Evolutionary conservation across 2,888 invertebrate species (phyloP).

Genomic region (Helobdella robusta): DNA sequence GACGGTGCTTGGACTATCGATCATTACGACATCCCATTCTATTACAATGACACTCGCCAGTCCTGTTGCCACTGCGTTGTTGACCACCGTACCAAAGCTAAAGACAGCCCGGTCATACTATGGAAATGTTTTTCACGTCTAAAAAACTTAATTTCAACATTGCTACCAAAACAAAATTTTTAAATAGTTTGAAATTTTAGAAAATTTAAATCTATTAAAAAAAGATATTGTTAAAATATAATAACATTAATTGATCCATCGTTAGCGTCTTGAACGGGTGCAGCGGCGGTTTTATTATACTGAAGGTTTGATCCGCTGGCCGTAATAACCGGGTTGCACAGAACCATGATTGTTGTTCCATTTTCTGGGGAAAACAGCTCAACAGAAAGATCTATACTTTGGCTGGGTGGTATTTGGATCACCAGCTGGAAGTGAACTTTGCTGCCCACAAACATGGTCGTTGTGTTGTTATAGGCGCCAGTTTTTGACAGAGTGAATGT

Average conservation of each 20-base stretch:
- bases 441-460: slow-evolving; percentile 38
- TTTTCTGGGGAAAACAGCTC: slow-evolving; percentile 48
- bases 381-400: slow-evolving; percentile 40
- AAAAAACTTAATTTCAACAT: not conserved
- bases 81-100: slow-evolving; percentile 40
- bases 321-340: slow-evolving; percentile 41
- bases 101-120: slow-evolving; percentile 44
- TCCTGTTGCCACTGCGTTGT: slow-evolving; percentile 26
- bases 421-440: slow-evolving; percentile 38
- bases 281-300: slow-evolving; percentile 21
- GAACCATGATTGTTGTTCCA: slow-evolving; percentile 43
- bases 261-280: slow-evolving; percentile 35
- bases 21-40: slow-evolving; percentile 42
- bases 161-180: not conserved
- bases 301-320: slow-evolving; percentile 37
- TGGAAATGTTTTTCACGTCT: slow-evolving; percentile 18
- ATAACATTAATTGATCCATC: slow-evolving; percentile 26
- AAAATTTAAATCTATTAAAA: not conserved
- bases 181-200: not conserved
- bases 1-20: slow-evolving; percentile 32
- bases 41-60: slow-evolving; percentile 37
- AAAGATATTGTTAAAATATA: not conserved
- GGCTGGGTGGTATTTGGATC: slow-evolving; percentile 26
- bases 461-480: slow-evolving; percentile 27
- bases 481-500: slow-evolving; percentile 31